Conservation (phyloP, 2,888 invertebrate genomes). For the Leucoma salicis region DNA sequence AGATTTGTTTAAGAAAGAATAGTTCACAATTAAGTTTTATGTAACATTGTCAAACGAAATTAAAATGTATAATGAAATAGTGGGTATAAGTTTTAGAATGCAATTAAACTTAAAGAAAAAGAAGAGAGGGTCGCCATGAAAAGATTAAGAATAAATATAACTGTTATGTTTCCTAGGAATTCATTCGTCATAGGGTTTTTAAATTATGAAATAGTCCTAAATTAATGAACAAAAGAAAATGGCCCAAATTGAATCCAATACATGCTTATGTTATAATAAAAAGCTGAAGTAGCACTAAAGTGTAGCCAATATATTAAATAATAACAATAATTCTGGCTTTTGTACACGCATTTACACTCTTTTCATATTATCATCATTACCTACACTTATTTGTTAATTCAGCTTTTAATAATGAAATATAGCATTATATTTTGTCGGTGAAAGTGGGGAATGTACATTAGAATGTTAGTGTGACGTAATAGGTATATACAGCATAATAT, state of each 20-base stretch:
- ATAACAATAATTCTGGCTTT: too few relatives aligned
- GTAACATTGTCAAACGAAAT: conserved; percentile 13
- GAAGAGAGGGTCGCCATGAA: background rate
- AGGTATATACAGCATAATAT: conserved; percentile 16
- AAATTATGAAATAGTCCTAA: background rate
- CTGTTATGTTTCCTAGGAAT: background rate
- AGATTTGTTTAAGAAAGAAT: conserved; percentile 20
- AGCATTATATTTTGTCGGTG: conserved; percentile 5
- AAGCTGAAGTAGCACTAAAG: background rate
- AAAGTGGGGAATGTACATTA: conserved; percentile 3
- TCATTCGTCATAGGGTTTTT: background rate
- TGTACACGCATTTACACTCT: too few relatives aligned
- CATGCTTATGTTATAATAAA: background rate
- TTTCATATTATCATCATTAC: too few relatives aligned
- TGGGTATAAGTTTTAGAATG: conserved; percentile 4
- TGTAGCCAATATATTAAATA: too few relatives aligned
- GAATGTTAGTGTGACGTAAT: conserved; percentile 19
- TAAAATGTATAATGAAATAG: conserved; percentile 19
- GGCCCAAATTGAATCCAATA: background rate
- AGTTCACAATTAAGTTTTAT: conserved; percentile 24
- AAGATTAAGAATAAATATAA: background rate
- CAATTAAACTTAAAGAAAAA: background rate
- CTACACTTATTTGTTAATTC: conserved; percentile 15
- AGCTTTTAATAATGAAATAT: conserved; percentile 9
- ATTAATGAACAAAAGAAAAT: background rate